Percentiles rank a stretch among this genome's conserved stretches.
Evolutionary conservation across 2,113 vertebrate genomes (phyloP).

Genomic region (Sitta europaea): DNA sequence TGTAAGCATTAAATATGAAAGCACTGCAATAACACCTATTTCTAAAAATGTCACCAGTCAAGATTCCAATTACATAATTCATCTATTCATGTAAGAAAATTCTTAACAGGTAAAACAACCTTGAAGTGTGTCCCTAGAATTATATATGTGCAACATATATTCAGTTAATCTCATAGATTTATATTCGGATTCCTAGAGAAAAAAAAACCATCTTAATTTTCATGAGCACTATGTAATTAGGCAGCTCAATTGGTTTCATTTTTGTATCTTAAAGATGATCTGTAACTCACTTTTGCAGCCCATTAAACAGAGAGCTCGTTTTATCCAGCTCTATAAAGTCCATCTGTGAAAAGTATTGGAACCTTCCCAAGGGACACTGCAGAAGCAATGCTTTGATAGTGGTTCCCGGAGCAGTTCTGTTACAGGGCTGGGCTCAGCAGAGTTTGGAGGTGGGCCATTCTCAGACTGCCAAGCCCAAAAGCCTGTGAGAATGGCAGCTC

Average conservation of each 20-base stretch:
- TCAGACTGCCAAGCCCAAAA: neutral
- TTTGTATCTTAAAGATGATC: constrained; percentile 5
- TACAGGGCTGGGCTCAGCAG: neutral
- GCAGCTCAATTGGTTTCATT: neutral
- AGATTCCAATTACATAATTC: neutral
- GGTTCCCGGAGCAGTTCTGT: neutral
- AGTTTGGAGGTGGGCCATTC: rapidly evolving
- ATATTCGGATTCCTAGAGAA: neutral
- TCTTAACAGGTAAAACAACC: neutral
- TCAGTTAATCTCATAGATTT: neutral
- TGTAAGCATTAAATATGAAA: neutral
- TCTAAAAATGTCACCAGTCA: neutral
- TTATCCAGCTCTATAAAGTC: neutral
- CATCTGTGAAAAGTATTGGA: neutral
- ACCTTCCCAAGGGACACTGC: neutral
- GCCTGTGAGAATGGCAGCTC: neutral
- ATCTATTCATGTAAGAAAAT: neutral
- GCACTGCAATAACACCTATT: neutral
- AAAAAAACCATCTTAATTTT: neutral
- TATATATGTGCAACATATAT: neutral
- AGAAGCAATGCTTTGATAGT: neutral
- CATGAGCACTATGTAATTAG: neutral
- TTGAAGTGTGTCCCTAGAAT: neutral
- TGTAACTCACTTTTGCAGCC: neutral
- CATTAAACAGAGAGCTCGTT: neutral